Percentiles rank a stretch among this genome's conserved stretches.
These are phyloP conservation scores for Macquaria ambigua DNA, from an alignment of 2,113 vertebrate genomes.

Conservation along the genomic window DNA sequence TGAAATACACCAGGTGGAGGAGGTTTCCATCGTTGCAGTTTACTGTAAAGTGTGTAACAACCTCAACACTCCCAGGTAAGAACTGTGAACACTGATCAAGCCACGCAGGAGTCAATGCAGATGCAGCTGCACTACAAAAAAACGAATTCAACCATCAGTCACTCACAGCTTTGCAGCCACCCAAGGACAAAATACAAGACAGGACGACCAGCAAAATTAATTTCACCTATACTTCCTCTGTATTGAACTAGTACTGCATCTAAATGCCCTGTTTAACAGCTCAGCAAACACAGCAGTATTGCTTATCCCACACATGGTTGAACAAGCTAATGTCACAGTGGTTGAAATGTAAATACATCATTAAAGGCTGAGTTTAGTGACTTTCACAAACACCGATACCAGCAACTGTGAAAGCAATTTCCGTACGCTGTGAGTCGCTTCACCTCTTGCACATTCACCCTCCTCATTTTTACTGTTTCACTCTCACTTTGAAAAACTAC, in stretches of 20 bases:
- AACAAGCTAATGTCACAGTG: slow-evolving; percentile 74
- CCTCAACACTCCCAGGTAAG: not conserved
- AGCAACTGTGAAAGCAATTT: slow-evolving; percentile 67
- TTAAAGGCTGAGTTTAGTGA: slow-evolving; percentile 72
- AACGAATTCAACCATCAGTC: not conserved
- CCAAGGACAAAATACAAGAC: slow-evolving; percentile 8
- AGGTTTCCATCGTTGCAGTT: slow-evolving; percentile 35
- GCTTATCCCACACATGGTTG: slow-evolving; percentile 75
- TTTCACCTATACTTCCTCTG: slow-evolving; percentile 65
- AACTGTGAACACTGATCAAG: not conserved
- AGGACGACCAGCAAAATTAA: slow-evolving; percentile 55
- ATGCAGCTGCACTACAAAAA: not conserved
- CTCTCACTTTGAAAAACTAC: slow-evolving; percentile 60
- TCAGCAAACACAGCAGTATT: slow-evolving; percentile 75
- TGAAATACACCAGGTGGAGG: slow-evolving; percentile 61
- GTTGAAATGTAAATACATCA: slow-evolving; percentile 77
- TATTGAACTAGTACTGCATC: slow-evolving; percentile 68
- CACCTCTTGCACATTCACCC: slow-evolving; percentile 50
- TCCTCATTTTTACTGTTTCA: slow-evolving; percentile 38
- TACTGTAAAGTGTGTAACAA: slow-evolving; percentile 7
- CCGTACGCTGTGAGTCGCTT: slow-evolving; percentile 55
- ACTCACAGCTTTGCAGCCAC: slow-evolving; percentile 1
- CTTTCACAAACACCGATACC: slow-evolving; percentile 69
- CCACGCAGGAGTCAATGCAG: not conserved
- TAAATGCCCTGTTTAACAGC: slow-evolving; percentile 75